These are phyloP conservation scores for Macaca mulatta DNA, from an alignment of 2,113 vertebrate genomes.

Conservation along the genomic window DNA sequence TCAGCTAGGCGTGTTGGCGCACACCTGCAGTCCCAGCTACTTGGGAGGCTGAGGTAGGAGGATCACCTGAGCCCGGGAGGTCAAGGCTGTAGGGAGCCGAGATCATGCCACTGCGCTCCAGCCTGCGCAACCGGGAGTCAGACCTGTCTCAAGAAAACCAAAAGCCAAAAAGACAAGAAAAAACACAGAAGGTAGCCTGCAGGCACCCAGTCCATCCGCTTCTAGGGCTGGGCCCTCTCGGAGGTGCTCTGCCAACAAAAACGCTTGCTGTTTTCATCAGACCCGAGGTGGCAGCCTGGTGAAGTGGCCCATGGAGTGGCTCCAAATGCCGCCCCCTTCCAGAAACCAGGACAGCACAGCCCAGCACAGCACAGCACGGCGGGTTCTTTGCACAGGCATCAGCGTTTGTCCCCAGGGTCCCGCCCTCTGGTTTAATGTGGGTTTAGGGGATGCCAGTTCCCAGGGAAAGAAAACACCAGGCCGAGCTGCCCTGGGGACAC, in stretches of 20 bases:
- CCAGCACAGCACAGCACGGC: too few relatives aligned
- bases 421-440: background rate
- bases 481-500: background rate
- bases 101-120: too few relatives aligned
- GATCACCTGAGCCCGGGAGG: too few relatives aligned
- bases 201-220: background rate
- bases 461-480: background rate
- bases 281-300: rapidly evolving
- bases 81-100: too few relatives aligned
- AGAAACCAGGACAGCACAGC: background rate
- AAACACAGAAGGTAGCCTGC: background rate
- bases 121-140: too few relatives aligned
- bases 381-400: background rate
- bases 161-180: too few relatives aligned
- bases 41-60: too few relatives aligned
- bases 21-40: too few relatives aligned
- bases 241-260: background rate
- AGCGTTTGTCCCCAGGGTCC: background rate
- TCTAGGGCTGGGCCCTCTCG: background rate
- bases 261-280: background rate
- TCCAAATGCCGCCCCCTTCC: rapidly evolving
- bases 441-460: background rate
- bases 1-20: too few relatives aligned
- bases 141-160: too few relatives aligned
- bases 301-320: rapidly evolving